These are phyloP conservation scores for Sciurus niger DNA, from an alignment of 2,113 vertebrate species.

Conservation along the genomic window DNA sequence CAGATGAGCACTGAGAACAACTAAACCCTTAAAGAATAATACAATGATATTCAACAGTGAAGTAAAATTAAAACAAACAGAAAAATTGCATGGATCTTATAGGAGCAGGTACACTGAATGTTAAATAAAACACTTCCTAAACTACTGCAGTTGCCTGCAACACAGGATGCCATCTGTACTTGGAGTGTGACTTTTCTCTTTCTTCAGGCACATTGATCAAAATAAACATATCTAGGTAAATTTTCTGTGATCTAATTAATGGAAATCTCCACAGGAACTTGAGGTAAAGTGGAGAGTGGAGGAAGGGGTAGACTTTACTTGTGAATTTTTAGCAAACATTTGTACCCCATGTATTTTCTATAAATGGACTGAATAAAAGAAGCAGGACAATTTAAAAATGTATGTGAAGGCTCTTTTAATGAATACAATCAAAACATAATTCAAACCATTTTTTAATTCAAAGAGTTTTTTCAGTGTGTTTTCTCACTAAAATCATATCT, in stretches of 20 bases:
- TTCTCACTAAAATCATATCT: constrained; percentile 17
- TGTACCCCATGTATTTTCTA: background rate
- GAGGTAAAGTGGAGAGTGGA: background rate
- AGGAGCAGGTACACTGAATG: constrained; percentile 45
- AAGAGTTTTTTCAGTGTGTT: background rate
- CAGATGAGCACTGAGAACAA: constrained; percentile 49
- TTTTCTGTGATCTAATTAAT: background rate
- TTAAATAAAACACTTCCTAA: constrained; percentile 67
- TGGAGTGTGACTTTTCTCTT: background rate
- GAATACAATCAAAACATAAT: background rate
- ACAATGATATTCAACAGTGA: background rate
- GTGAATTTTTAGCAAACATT: background rate
- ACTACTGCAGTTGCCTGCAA: background rate
- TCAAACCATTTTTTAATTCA: background rate
- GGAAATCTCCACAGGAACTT: constrained; percentile 2
- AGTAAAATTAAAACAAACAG: constrained; percentile 72
- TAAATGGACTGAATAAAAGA: background rate
- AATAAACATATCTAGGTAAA: constrained; percentile 57
- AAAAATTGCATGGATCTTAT: constrained; percentile 34
- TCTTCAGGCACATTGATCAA: background rate
- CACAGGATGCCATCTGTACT: constrained; percentile 14
- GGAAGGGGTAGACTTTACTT: background rate
- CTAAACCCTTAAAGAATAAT: constrained; percentile 64
- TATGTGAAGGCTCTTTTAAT: background rate
- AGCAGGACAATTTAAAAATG: background rate